phyloP scores from a whole-genome alignment of 1,140 invertebrate genomes.

The Sycophila sp. region DNA sequence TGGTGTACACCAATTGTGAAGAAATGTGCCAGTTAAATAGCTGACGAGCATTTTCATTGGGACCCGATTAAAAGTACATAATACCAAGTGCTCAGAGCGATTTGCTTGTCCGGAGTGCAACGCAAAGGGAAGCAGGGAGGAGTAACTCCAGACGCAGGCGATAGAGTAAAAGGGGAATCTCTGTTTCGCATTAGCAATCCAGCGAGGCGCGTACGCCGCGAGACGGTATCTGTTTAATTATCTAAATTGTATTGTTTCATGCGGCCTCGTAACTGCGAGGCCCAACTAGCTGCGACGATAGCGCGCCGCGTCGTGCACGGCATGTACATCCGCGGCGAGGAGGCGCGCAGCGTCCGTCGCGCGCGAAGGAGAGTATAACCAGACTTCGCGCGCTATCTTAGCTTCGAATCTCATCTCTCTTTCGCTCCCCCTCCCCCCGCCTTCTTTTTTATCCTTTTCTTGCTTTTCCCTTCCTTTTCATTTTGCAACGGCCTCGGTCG shows the following conservation, averaged over 20 bases:
- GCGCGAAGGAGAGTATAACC: conserved; percentile 13
- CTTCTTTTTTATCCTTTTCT: neutral
- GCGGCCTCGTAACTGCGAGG: conserved; percentile 5
- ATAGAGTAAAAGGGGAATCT: conserved; percentile 13
- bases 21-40: too few species aligned
- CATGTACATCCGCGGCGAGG: too few species aligned
- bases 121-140: conserved; percentile 5
- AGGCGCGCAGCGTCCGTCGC: conserved; percentile 3
- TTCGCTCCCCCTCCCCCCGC: neutral
- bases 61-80: too few species aligned
- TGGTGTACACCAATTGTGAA: too few species aligned
- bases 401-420: conserved; percentile 34
- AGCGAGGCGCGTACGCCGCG: conserved; percentile 22
- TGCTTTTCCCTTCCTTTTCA: neutral
- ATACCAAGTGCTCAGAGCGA: too few species aligned
- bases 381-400: conserved; percentile 24
- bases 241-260: conserved; percentile 54
- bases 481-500: neutral
- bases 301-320: conserved; percentile 23
- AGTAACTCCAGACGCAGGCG: neutral
- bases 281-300: conserved; percentile 23
- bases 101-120: neutral
- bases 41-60: too few species aligned
- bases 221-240: conserved; percentile 54
- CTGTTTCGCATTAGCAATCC: conserved; percentile 20